Percentiles rank a stretch among this genome's conserved stretches.
These are phyloP conservation scores for Ectemnius lituratus DNA, from an alignment of 2,888 invertebrate genomes.

Conservation along the genomic window DNA sequence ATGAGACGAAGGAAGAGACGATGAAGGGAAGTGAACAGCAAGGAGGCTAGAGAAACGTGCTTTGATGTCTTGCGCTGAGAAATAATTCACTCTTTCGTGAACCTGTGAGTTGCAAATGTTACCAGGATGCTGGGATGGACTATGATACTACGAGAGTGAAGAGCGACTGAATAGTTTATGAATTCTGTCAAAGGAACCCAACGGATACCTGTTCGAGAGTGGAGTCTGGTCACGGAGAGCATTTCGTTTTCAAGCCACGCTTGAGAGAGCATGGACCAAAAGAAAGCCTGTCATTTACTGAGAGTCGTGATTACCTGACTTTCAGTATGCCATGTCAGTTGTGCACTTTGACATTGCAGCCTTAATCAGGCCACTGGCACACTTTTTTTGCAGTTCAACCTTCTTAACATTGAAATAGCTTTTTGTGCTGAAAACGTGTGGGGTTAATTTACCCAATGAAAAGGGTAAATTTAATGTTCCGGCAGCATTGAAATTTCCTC, in stretches of 20 bases:
- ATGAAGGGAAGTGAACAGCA: slow-evolving; percentile 24
- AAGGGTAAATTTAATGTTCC: no score
- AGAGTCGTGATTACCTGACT: neutral
- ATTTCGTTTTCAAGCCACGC: slow-evolving; percentile 19
- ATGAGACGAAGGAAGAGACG: slow-evolving; percentile 9
- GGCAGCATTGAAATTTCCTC: no score
- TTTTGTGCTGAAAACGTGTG: no score
- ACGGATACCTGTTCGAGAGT: slow-evolving; percentile 20
- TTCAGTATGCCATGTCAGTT: neutral
- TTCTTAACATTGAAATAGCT: no score
- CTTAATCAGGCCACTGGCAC: neutral
- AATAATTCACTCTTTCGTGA: slow-evolving; percentile 56
- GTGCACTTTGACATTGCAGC: neutral
- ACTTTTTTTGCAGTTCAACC: no score
- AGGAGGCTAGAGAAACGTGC: slow-evolving; percentile 21
- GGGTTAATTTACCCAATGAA: no score
- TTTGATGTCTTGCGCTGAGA: slow-evolving; percentile 47
- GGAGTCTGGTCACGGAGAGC: slow-evolving; percentile 8
- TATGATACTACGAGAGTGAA: slow-evolving; percentile 21
- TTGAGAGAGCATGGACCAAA: slow-evolving; percentile 2
- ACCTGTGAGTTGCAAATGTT: slow-evolving; percentile 55
- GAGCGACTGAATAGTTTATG: slow-evolving; percentile 42
- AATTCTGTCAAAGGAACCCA: slow-evolving; percentile 33
- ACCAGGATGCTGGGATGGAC: slow-evolving; percentile 18
- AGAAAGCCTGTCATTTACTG: slow-evolving; percentile 17